Base-by-base conservation (phyloP, 2,888 invertebrate genomes). In the Ochropleura leucogaster region DNA sequence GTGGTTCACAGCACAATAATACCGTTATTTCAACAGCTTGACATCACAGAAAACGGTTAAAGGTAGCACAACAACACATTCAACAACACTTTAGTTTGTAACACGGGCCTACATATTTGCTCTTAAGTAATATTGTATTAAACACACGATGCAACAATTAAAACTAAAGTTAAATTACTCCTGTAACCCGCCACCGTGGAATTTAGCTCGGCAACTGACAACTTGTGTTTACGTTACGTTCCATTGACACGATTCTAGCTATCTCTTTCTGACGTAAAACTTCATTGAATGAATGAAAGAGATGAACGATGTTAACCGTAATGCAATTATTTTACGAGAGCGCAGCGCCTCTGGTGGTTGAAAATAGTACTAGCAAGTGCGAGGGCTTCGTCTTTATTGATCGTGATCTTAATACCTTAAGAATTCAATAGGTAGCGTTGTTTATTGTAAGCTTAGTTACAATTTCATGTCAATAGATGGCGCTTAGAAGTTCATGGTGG, bases 161-260 rank as follows among this genome's bases (percentile, higher is more conserved):
- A 82, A 83, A 86, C 68, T 84, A 68, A 77, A 74, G 76, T 70
- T 78, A 76, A 80, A 82, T 77, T 79, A 65, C 80, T 76, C 74
- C 59, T 60, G 81, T 84, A 84, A 85, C 92, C 89, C 91, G 82
- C 91, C 93, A 89, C 92, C 85, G 87, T 91, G 92, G 91, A 92
- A 93, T 93, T 91, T 90, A 89, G 89, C 82, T 88, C 87, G 75
- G 89, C 91, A 90, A 95, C 94, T 95, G 93, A 92, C 92, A 90
- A 92, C 89, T 92, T 92, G 79, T 94, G 94, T 94, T 95, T 94
- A 94, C 92, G 89, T 92, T 91, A 92, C 87, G 92, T 92, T 94
- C 91, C 92, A 92, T 92, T 93, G 92, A 90, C 90, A 90, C 84
- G 77, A 85, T 71, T 76, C 74, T 76, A 69, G 80, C 78, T 86